A percentile compares a stretch with the other conserved stretches of the same genome.
Conservation (phyloP, 2,888 invertebrate genomes). For the Elegia similella region DNA sequence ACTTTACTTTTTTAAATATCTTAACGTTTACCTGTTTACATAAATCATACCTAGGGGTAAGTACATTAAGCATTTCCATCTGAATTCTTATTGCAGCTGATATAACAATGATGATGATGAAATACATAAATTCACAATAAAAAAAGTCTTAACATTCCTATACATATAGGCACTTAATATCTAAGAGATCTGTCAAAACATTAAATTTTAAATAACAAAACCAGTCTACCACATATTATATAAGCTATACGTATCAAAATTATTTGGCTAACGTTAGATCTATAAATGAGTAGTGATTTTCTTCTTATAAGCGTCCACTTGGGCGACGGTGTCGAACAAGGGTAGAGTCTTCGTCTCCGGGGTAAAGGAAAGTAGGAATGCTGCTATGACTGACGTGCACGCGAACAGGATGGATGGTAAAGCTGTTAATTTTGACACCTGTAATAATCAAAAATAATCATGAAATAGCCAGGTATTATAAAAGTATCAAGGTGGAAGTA, state of each 20-base stretch:
- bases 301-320: slow-evolving; percentile 49
- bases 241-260: not conserved
- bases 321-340: slow-evolving; percentile 62
- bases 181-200: not conserved
- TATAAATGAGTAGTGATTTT: slow-evolving; percentile 40
- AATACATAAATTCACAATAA: too few species aligned
- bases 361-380: slow-evolving; percentile 48
- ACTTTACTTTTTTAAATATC: too few species aligned
- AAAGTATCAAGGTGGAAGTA: too few species aligned
- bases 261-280: slow-evolving; percentile 13
- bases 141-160: too few species aligned
- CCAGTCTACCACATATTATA: not conserved
- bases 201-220: not conserved
- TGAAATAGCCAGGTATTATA: too few species aligned
- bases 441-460: slow-evolving; percentile 32
- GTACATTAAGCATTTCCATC: too few species aligned
- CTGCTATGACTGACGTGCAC: slow-evolving; percentile 47
- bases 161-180: too few species aligned
- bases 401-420: slow-evolving; percentile 60
- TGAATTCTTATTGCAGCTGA: too few species aligned
- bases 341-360: slow-evolving; percentile 64
- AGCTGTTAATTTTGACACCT: slow-evolving; percentile 45
- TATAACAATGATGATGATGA: too few species aligned
- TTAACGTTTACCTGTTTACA: too few species aligned
- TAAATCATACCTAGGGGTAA: too few species aligned